Percentiles rank a stretch among this genome's conserved stretches.
phyloP scores from a whole-genome alignment of 2,113 vertebrate genomes.

The Thomomys bottae region DNA sequence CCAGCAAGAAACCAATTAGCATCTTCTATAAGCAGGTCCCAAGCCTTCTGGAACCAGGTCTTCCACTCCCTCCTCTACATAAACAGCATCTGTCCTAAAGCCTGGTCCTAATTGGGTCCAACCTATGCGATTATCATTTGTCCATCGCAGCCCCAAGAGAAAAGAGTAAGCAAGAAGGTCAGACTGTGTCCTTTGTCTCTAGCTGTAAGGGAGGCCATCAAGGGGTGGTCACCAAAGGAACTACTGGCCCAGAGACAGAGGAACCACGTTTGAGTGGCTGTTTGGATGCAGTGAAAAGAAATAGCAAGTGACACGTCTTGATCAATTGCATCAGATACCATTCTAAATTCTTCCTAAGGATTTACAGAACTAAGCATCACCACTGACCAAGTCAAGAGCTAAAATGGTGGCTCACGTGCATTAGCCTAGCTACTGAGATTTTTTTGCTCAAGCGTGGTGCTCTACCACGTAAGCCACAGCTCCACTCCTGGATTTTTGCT shows the following conservation, averaged over 20 bases:
- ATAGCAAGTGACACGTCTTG: not conserved
- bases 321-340: not conserved
- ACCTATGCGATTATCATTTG: slow-evolving; percentile 84
- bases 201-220: not conserved
- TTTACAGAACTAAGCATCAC: not conserved
- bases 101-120: slow-evolving; percentile 91
- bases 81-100: slow-evolving; percentile 88
- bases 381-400: not conserved
- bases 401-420: not conserved
- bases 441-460: too few species aligned
- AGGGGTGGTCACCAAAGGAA: not conserved
- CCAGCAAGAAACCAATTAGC: slow-evolving; percentile 90
- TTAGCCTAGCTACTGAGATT: too few species aligned
- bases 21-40: slow-evolving; percentile 75
- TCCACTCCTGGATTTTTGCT: too few species aligned
- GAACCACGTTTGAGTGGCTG: not conserved
- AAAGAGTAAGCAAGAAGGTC: not conserved
- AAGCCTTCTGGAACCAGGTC: slow-evolving; percentile 74
- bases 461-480: too few species aligned
- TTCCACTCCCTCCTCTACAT: slow-evolving; percentile 60
- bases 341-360: not conserved
- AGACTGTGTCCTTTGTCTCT: slow-evolving; percentile 22
- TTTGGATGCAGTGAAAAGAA: not conserved
- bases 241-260: not conserved
- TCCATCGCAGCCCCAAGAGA: slow-evolving; percentile 71